These are phyloP conservation scores for Cladopsammia gracilis DNA, from an alignment of 64 coral and sea anemone species.

Conservation along the genomic window DNA sequence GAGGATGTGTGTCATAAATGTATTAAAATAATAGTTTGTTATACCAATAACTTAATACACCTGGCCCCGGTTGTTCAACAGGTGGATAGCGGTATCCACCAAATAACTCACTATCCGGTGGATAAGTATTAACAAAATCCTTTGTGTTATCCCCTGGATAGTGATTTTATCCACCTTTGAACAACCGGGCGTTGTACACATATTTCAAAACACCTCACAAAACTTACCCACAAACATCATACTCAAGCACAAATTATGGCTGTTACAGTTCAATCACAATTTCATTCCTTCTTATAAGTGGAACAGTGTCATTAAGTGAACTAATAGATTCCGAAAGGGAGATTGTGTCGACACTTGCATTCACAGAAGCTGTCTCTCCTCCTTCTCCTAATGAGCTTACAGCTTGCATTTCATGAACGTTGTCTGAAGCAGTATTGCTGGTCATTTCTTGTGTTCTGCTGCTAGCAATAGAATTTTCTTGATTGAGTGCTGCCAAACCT, in stretches of 20 bases:
- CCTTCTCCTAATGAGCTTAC: neutral
- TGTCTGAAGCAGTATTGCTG: neutral
- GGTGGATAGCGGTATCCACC: too few relatives aligned
- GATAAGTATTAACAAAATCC: too few relatives aligned
- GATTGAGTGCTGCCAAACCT: neutral
- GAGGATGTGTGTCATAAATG: too few relatives aligned
- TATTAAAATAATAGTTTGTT: too few relatives aligned
- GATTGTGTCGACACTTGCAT: neutral
- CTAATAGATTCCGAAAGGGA: slow-evolving; percentile 33
- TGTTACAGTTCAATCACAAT: slow-evolving; percentile 16
- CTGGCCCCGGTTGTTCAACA: too few relatives aligned
- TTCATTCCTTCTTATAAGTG: neutral
- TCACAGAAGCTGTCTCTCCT: neutral
- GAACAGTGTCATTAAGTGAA: slow-evolving; percentile 28
- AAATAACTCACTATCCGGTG: too few relatives aligned
- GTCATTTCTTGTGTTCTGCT: neutral
- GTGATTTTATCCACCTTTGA: too few relatives aligned
- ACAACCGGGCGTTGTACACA: too few relatives aligned
- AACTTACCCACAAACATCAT: neutral
- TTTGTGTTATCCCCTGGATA: too few relatives aligned
- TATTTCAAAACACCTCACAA: neutral
- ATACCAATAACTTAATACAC: too few relatives aligned
- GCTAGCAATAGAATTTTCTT: neutral
- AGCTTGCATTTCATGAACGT: neutral
- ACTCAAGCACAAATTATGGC: neutral